Evolutionary conservation across 64 coral and sea anemone species (phyloP).

Genomic region (Hydrozoanthus tunicans): DNA sequence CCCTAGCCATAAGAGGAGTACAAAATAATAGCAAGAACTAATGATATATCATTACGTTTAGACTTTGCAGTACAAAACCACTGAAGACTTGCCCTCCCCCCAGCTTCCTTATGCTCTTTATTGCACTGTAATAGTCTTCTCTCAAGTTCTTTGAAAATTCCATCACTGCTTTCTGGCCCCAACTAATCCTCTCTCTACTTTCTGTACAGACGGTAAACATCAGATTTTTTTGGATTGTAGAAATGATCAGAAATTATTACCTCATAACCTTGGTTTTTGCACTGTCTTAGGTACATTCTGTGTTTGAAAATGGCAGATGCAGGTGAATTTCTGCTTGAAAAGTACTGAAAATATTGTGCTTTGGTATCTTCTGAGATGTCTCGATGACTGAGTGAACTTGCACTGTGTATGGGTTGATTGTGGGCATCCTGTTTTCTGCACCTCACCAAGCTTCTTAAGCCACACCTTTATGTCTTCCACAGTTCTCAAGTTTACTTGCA

Average conservation of each 20-base stretch:
- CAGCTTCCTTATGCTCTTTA: constrained; percentile 39
- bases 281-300: constrained; percentile 22
- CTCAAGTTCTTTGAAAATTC: constrained; percentile 42
- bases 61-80: neutral
- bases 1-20: constrained; percentile 42
- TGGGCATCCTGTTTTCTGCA: neutral
- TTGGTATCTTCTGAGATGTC: constrained; percentile 30
- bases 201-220: constrained; percentile 36
- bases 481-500: constrained; percentile 6
- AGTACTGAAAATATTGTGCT: constrained; percentile 22
- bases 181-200: constrained; percentile 28
- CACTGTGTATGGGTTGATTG: constrained; percentile 35
- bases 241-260: constrained; percentile 24
- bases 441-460: constrained; percentile 3
- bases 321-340: constrained; percentile 39
- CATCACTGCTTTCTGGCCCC: constrained; percentile 41
- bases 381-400: constrained; percentile 34
- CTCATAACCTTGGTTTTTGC: constrained; percentile 33
- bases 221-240: constrained; percentile 16
- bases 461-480: neutral
- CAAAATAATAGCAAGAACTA: constrained; percentile 41
- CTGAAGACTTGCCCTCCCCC: constrained; percentile 42
- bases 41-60: constrained; percentile 23
- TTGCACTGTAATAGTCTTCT: constrained; percentile 31
- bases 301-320: constrained; percentile 30